phyloP scores from a whole-genome alignment of 64 coral and sea anemone species.

The Acropora yongei region DNA sequence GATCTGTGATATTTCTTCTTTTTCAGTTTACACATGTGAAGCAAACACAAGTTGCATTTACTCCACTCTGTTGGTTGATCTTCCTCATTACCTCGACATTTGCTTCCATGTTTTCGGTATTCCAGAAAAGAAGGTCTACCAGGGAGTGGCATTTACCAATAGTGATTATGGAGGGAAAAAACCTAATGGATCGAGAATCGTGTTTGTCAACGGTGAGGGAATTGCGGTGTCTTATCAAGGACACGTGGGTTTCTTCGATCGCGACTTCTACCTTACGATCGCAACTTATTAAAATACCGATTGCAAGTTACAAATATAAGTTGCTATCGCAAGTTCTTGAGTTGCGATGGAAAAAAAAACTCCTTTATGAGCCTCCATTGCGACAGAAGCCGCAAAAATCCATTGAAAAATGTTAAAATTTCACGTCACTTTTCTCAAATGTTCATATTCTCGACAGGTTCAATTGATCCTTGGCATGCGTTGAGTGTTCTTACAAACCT shows the following conservation, averaged over 20 bases:
- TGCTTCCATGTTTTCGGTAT: slow-evolving; percentile 77
- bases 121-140: slow-evolving; percentile 29
- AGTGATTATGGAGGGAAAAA: slow-evolving; percentile 75
- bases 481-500: slow-evolving; percentile 77
- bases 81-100: slow-evolving; percentile 48
- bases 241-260: too few species aligned
- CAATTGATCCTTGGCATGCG: slow-evolving; percentile 89
- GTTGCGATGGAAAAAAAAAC: too few species aligned
- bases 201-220: slow-evolving; percentile 88
- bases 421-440: not conserved
- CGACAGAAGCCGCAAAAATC: not conserved
- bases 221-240: too few species aligned
- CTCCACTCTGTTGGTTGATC: slow-evolving; percentile 23
- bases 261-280: too few species aligned
- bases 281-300: too few species aligned
- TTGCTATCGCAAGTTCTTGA: too few species aligned
- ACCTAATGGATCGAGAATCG: slow-evolving; percentile 71
- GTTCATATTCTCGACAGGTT: slow-evolving; percentile 25
- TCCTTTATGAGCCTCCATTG: too few species aligned
- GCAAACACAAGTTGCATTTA: slow-evolving; percentile 68
- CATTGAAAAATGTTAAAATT: too few species aligned
- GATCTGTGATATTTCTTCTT: not conserved
- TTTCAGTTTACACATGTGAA: slow-evolving; percentile 85
- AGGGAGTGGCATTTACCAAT: slow-evolving; percentile 82
- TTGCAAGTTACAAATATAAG: too few species aligned